Evolutionary conservation across 92 coral and sea anemone species (phyloP).

Genomic region (Phymanthus crucifer): DNA sequence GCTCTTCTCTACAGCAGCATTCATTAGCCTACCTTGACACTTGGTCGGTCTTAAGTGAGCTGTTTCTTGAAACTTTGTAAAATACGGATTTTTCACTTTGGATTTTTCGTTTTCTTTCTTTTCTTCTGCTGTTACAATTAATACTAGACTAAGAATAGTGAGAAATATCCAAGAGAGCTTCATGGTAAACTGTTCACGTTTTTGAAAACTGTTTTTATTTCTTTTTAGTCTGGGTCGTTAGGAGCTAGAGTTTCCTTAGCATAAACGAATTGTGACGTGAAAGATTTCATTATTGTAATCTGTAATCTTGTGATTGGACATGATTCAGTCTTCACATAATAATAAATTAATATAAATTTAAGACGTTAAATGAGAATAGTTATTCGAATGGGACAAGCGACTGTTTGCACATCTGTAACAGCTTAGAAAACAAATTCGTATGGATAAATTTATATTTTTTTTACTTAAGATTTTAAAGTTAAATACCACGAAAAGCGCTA

Average conservation of each 20-base stretch:
- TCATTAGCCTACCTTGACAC: conserved; percentile 76
- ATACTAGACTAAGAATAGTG: background rate
- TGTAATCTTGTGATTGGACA: conserved; percentile 31
- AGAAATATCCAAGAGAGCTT: background rate
- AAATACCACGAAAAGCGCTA: too few species aligned
- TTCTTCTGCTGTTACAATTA: conserved; percentile 2
- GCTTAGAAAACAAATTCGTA: conserved; percentile 14
- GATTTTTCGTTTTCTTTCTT: conserved; percentile 15
- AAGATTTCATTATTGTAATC: background rate
- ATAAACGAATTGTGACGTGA: background rate
- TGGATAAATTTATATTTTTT: too few species aligned
- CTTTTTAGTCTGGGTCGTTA: background rate
- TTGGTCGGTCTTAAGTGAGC: conserved; percentile 80
- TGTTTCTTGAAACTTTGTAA: conserved; percentile 76
- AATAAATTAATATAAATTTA: background rate
- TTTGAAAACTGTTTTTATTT: too few species aligned
- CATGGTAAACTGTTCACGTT: conserved; percentile 5
- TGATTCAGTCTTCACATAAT: background rate
- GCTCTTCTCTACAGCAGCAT: background rate
- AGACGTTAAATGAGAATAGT: background rate
- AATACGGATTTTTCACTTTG: conserved; percentile 76
- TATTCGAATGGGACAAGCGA: background rate
- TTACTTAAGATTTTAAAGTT: too few species aligned
- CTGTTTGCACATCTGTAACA: conserved; percentile 23
- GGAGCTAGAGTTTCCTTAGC: too few species aligned